Evolutionary conservation across 1,140 invertebrate genomes (phyloP), one percentile per base, ranked within the genome.

Genomic region (Daktulosphaira vitifoliae): DNA sequence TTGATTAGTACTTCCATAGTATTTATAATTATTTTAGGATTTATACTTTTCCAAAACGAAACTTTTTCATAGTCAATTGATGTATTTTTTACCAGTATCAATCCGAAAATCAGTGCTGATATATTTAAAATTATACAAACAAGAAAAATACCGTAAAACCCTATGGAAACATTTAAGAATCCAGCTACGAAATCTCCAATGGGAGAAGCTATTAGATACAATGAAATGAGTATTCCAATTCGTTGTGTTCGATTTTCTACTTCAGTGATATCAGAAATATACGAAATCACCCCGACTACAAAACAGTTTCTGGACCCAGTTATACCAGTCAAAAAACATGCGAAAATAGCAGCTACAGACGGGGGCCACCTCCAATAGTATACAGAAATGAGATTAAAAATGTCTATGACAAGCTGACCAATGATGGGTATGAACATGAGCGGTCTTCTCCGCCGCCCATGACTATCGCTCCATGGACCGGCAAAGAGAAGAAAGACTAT

Each of bases 361-460:
- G 68, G 68, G 6, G 65, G 25, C 68, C 68, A 69, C 13, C 33
- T 20, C 68, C 68, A 69, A 23, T 65, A 68, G 62, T 65, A 69
- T 15, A 68, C 62, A 33, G 66, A 64, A 5, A 66, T 18, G 20
- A 66, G 22, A 33, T 66, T 46, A 25, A 50, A 48, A 44, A 48
- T 13, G 18, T 54, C 39, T 13, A 65, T 68, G 20, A 67, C 8
- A n/a, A 69, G 53, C 15, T 69, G 64, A 15, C 69, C 69, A 5
- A 51, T 16, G 16, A 75, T 71, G 5, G 78, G 73, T 7, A 79
- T 49, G 7, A 78, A 68, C 49, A 81, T 72, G 0, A 78, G 73
- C 5, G 76, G 66, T 69, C 78, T 79, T 38, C 77, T 68, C 6
- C 76, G 72, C 29, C 66, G 62, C 15, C 67, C 70, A 42, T 70